These are phyloP conservation scores for Lasius platythorax DNA, from an alignment of 2,888 invertebrate genomes.

Conservation along the genomic window DNA sequence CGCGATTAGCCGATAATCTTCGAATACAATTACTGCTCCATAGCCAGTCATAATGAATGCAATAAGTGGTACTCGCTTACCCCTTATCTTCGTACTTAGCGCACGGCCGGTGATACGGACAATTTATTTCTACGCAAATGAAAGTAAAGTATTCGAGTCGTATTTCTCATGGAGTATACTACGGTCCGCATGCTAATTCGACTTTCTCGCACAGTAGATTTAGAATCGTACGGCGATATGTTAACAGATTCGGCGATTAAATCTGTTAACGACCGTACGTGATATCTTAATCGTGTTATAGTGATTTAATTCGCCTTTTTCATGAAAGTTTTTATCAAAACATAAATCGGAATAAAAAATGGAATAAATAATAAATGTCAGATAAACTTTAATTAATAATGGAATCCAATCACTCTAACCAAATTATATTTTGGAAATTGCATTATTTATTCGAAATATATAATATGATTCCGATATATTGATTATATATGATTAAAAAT, in stretches of 20 bases:
- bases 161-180: conserved; percentile 33
- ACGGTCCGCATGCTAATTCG: conserved; percentile 45
- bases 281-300: conserved; percentile 9
- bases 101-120: conserved; percentile 37
- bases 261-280: conserved; percentile 17
- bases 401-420: background rate
- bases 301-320: conserved; percentile 30
- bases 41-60: background rate
- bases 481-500: background rate
- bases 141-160: conserved; percentile 50
- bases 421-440: background rate
- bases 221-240: conserved; percentile 39
- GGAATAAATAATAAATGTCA: background rate
- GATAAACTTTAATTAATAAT: conserved; percentile 5
- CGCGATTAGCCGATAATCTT: conserved; percentile 28
- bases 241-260: conserved; percentile 47
- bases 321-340: background rate
- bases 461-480: background rate
- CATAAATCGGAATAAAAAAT: conserved; percentile 24
- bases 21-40: background rate
- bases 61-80: conserved; percentile 40
- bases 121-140: conserved; percentile 56
- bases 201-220: conserved; percentile 25
- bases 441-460: background rate
- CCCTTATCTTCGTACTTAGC: conserved; percentile 34